Evolutionary conservation across 2,797 vertebrate genomes (phyloP), one percentile per base, ranked within the genome.

Genomic region (Megalops cyprinoides): DNA sequence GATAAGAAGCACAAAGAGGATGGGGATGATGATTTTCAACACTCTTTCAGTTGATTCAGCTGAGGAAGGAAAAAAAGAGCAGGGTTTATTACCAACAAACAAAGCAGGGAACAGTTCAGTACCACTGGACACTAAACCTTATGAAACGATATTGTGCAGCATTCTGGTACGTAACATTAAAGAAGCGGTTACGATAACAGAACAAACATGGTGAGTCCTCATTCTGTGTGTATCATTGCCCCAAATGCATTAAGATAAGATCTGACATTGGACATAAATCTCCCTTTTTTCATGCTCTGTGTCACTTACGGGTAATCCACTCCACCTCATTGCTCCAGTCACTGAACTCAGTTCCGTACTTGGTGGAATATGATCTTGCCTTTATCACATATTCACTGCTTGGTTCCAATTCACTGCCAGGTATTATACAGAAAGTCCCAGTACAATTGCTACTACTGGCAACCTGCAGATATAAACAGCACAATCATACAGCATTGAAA

Each of bases 261-360:
- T 69, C 3, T 5, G 62, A 31, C 18, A 67, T 10, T 39, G 31
- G 25, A 9, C 37, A 10, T n/a, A 37, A 58, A n/a, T 31, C 18
- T 34, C 44, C 48, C 34, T 34, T 77, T 76, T 39, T 25, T 48
- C 34, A 14, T n/a, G 9, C n/a, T 56, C 20, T 9, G 53, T 37
- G 31, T 23, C 28, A 87, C 85, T 85, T 85, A 90, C 89, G 0
- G n/a, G 71, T 86, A 10, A 12, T 79, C 51, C 87, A 90, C 42
- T 60, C 23, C 65, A 49, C 28, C 9, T 84, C 78, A 37, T 56
- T 23, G 73, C 89, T 90, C 81, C 85, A 81, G 71, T 89, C 85
- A 78, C 89, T 89, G 82, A 76, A 81, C 28, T 44, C 3, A 39
- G 55, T 67, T 0, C 0, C 0, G n/a, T 78, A 78, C 0, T 2